Evolutionary conservation across 2,888 invertebrate genomes (phyloP).

Genomic region (Unio delphinus): DNA sequence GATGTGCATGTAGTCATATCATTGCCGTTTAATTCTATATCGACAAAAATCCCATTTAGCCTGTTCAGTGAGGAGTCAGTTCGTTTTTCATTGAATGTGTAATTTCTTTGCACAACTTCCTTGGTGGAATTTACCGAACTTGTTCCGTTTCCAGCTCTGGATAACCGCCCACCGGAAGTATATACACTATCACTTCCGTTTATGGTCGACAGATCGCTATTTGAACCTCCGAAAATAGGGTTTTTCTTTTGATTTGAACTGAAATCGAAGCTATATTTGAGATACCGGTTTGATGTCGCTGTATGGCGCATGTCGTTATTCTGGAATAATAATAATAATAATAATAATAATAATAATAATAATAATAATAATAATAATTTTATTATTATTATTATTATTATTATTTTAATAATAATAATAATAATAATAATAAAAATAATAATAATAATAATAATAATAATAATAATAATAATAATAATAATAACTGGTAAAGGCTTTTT

Average conservation of each 20-base stretch:
- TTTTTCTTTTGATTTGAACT: conserved; percentile 9
- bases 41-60: conserved; percentile 25
- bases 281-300: conserved; percentile 17
- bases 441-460: not conserved
- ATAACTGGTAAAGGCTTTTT: no score
- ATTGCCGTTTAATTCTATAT: conserved; percentile 14
- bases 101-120: not conserved
- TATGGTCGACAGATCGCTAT: conserved; percentile 4
- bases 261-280: conserved; percentile 14
- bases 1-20: no score
- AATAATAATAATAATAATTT: not conserved
- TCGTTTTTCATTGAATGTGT: not conserved
- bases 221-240: conserved; percentile 17
- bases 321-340: conserved; percentile 3
- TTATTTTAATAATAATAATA: no score
- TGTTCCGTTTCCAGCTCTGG: not conserved
- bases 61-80: conserved; percentile 6
- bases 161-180: conserved; percentile 1
- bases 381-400: no score
- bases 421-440: not conserved
- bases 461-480: not conserved
- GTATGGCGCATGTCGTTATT: conserved; percentile 4
- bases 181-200: conserved; percentile 2
- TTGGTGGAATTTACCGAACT: not conserved
- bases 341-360: no score